Evolutionary conservation across 2,113 vertebrate genomes (phyloP), one percentile per base, ranked within the genome.

Genomic region (Cavia porcellus): DNA sequence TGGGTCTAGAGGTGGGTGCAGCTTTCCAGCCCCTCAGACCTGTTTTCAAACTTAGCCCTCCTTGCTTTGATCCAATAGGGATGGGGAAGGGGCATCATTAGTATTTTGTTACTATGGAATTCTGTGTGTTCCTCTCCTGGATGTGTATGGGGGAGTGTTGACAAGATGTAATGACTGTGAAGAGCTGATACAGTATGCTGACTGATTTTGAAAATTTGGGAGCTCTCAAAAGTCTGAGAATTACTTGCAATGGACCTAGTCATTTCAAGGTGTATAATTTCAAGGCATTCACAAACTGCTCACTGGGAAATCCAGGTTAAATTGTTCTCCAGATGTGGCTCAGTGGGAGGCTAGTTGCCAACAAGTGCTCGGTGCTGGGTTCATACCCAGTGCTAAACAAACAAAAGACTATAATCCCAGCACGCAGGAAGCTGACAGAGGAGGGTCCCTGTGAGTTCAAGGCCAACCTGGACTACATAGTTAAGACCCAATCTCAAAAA

Each of bases 21-120:
- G 66, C 66, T 89, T 81, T 75, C 42, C 11, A 38, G 24, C 64
- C 45, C 55, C 80, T 38, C 55, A 57, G 42, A n/a, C 68, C 93
- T 70, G 62, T n/a, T 64, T 85, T 35, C 32, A 72, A 0, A 7
- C 74, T 32, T 62, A 45, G 59, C 45, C 50, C 47, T 96, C 87
- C 74, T 87, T 89, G 52, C 20, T 32, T 86, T 83, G 70, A 85
- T 77, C n/a, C 62, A 89, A 20, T 35, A 59, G 89, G 89, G 86
- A 59, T 90, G 70, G 82, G 70, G 61, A 74, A 62, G 38, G 61
- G 62, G 11, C 62, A 52, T 72, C 57, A 66, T 92, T 89, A 96
- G 92, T 97, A 96, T 92, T 96, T 97, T 93, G 75, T 96, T 93
- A 74, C 84, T 68, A 66, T 89, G 70, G 80, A 82, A 66, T 72